phyloP scores from a whole-genome alignment of 2,888 invertebrate genomes.

The Hybos culiciformis region DNA sequence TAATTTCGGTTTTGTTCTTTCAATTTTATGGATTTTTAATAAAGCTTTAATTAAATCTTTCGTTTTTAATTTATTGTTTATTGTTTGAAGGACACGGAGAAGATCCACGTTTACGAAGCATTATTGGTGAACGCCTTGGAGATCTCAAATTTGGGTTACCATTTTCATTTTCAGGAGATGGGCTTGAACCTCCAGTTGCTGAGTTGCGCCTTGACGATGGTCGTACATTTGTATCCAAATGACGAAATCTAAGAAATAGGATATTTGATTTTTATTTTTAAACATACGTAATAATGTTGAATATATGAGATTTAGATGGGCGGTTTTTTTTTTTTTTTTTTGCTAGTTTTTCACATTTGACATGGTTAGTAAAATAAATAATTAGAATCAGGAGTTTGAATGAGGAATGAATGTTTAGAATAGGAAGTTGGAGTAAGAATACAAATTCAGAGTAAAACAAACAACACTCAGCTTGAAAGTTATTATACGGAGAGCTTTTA shows the following conservation, averaged over 20 bases:
- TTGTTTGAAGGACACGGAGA: constrained; percentile 25
- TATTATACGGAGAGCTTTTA: too few relatives aligned
- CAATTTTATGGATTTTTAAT: neutral
- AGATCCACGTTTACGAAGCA: constrained; percentile 27
- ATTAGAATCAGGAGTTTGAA: too few relatives aligned
- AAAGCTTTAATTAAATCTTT: neutral
- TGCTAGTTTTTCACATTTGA: too few relatives aligned
- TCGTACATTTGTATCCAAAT: constrained; percentile 69
- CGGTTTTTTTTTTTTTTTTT: too few relatives aligned
- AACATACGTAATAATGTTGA: too few relatives aligned
- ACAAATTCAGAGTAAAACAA: too few relatives aligned
- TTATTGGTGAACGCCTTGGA: constrained; percentile 39
- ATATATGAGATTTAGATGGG: too few relatives aligned
- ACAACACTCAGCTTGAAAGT: too few relatives aligned
- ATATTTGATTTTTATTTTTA: constrained; percentile 3
- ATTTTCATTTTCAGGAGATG: constrained; percentile 38
- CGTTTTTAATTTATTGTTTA: constrained; percentile 7
- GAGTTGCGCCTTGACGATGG: constrained; percentile 48
- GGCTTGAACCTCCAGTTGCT: constrained; percentile 52
- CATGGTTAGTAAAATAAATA: too few relatives aligned
- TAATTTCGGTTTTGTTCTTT: too few relatives aligned
- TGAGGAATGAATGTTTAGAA: too few relatives aligned
- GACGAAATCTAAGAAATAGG: constrained; percentile 69
- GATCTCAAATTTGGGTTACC: constrained; percentile 34
- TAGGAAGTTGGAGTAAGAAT: too few relatives aligned